Evolutionary conservation across 1,140 invertebrate genomes (phyloP).

Genomic region (Limonius californicus): DNA sequence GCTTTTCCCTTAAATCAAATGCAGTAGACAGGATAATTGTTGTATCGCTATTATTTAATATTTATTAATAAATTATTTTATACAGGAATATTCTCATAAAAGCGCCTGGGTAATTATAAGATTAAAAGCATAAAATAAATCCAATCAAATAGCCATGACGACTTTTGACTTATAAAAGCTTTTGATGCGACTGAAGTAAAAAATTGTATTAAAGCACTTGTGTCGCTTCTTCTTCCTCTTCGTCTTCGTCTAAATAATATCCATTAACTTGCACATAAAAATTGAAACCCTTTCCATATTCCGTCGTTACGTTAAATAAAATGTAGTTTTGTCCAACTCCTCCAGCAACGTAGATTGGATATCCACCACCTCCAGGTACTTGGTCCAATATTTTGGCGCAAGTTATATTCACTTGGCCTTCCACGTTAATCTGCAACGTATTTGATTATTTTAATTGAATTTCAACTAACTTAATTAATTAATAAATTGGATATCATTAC

Average conservation of each 20-base stretch:
- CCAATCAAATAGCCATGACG: no score
- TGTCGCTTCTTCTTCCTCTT: background rate
- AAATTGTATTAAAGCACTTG: no score
- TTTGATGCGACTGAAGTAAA: no score
- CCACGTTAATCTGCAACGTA: conserved; percentile 38
- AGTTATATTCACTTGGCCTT: conserved; percentile 35
- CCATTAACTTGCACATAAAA: conserved; percentile 41
- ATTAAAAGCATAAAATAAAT: no score
- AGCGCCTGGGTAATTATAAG: no score
- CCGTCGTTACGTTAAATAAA: conserved; percentile 36
- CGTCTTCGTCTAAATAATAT: background rate
- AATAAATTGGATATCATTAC: no score
- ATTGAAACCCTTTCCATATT: conserved; percentile 40
- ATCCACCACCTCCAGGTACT: conserved; percentile 34
- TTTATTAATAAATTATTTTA: no score
- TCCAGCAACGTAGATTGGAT: conserved; percentile 34
- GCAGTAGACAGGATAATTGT: no score
- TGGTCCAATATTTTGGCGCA: conserved; percentile 40
- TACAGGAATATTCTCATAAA: no score
- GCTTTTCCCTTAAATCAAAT: no score
- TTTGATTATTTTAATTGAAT: background rate
- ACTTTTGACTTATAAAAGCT: no score
- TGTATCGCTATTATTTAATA: no score
- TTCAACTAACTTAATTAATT: conserved; percentile 1
- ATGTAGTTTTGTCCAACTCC: conserved; percentile 41